Evolutionary conservation across 2,113 vertebrate species (phyloP).

Genomic region (Lanius ludovicianus): DNA sequence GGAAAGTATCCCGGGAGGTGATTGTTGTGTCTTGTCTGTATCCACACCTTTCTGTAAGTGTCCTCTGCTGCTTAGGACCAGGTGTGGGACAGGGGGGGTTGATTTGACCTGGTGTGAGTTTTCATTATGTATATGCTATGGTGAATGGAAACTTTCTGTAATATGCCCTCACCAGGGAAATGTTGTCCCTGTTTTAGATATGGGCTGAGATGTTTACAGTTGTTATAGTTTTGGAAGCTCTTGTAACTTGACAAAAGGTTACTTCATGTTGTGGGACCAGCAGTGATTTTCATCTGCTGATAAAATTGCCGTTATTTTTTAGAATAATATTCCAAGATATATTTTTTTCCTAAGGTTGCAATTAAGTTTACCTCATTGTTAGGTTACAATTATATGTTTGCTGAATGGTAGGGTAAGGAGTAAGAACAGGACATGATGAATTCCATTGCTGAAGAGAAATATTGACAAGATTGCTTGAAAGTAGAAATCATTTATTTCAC

Average conservation of each 20-base stretch:
- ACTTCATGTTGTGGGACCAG: background rate
- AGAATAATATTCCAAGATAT: background rate
- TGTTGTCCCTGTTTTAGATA: background rate
- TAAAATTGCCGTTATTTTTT: background rate
- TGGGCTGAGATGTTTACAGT: background rate
- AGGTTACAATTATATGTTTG: background rate
- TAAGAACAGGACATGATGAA: background rate
- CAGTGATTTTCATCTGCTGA: background rate
- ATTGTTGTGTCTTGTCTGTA: background rate
- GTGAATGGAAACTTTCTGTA: background rate
- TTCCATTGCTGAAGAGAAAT: background rate
- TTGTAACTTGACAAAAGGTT: background rate
- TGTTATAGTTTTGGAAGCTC: background rate
- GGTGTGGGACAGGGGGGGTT: background rate
- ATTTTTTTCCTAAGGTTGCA: background rate
- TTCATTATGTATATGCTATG: background rate
- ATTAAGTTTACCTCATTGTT: background rate
- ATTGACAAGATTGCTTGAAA: background rate
- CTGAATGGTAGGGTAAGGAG: background rate
- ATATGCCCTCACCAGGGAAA: background rate
- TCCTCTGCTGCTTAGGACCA: background rate
- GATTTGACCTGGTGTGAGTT: background rate
- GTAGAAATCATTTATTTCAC: background rate
- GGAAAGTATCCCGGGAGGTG: background rate
- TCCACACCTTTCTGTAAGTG: background rate